Base-by-base conservation (phyloP, 2,113 vertebrate species). In the Procapra przewalskii region DNA sequence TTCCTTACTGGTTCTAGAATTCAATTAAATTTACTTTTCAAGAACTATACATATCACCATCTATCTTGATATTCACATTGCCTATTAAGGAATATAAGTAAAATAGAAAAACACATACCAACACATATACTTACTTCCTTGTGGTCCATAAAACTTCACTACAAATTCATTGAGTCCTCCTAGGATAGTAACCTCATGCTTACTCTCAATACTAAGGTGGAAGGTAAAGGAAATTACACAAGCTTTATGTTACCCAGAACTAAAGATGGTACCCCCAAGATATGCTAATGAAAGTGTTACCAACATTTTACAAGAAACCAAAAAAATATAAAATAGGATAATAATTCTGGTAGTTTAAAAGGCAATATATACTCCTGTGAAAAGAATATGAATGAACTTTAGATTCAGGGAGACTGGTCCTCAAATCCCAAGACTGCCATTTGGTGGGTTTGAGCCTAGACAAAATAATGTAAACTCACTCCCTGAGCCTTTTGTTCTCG, bases 81-180 rank as follows among this genome's bases (percentile, higher is more conserved):
- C 64, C 31, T 82, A 55, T 23, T 71, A 71, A 86, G 36, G 14
- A 96, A 62, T 3, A 94, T 29, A 17, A 87, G 43, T 5, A 7
- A 81, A 96, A 91, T 3, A 88, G 31, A 95, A 81, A 60, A 94
- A 83, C 52, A 80, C n/a, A 3, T 80, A n/a, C 75, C 82, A 96
- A 84, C 14, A 80, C 14, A 13, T 7, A 7, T 97, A 99, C 99
- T 99, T 99, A 99, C 99, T 99, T 99, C 99, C 99, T 99, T 99
- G 99, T 99, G 99, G 99, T 99, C 99, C 99, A 88, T 99, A 99
- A 99, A 99, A 99, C 99, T 99, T 99, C 95, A 99, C 99, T 98
- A 99, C 99, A 98, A 99, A 99, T 99, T 99, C 99, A 96, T 99
- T 99, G 98, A 99, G 99, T 98, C 99, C 99, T 97, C 99, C 99